phyloP scores from a whole-genome alignment of 2,888 invertebrate genomes.

The Aphrophora alni region DNA sequence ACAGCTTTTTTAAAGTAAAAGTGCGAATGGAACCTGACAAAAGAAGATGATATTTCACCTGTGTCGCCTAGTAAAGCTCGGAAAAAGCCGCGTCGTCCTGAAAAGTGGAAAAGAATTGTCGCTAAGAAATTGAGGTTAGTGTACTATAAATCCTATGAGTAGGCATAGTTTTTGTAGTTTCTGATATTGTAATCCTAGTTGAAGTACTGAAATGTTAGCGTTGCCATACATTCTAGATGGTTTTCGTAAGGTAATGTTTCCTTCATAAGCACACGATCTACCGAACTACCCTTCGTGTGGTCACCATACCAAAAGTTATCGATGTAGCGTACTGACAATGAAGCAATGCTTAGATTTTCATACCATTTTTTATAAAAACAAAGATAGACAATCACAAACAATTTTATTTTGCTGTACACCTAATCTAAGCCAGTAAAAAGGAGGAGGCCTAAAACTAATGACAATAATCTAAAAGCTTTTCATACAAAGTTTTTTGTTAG shows the following conservation, averaged over 20 bases:
- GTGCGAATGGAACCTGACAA: conserved; percentile 23
- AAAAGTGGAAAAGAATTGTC: conserved; percentile 16
- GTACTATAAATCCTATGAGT: neutral
- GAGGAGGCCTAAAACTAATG: conserved; percentile 20
- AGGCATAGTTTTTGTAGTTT: neutral
- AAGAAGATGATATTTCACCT: conserved; percentile 7
- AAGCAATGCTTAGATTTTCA: conserved; percentile 31
- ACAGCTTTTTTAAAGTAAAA: conserved; percentile 13
- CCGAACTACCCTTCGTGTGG: conserved; percentile 21
- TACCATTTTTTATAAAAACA: conserved; percentile 26
- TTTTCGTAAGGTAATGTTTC: conserved; percentile 14
- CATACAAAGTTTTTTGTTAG: conserved; percentile 32
- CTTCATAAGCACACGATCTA: conserved; percentile 22
- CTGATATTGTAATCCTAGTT: neutral
- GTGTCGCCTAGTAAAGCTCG: conserved; percentile 29
- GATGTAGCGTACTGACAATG: conserved; percentile 17
- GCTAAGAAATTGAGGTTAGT: conserved; percentile 9
- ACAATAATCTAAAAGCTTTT: conserved; percentile 28
- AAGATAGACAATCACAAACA: conserved; percentile 29
- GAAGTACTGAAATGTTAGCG: conserved; percentile 17
- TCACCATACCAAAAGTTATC: conserved; percentile 28
- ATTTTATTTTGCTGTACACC: conserved; percentile 30
- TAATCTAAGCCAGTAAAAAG: conserved; percentile 28
- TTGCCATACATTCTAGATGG: conserved; percentile 17
- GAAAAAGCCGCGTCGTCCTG: neutral